Base-by-base conservation (phyloP, 2,888 invertebrate genomes). In the Sylvicola cinctus region DNA sequence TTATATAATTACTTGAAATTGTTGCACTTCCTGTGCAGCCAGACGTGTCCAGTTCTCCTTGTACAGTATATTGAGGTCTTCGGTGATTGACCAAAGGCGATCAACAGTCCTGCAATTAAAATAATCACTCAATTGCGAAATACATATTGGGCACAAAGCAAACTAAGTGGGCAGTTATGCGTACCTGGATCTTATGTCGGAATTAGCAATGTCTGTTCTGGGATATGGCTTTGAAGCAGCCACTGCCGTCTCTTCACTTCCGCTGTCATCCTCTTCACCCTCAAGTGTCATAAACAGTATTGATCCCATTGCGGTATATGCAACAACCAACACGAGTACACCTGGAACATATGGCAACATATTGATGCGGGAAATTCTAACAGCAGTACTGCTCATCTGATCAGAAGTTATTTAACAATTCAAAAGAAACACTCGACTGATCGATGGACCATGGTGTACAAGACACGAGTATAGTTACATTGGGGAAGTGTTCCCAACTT, bases 231-330 rank as follows among this genome's bases (percentile, higher is more conserved):
- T 68, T 2, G 72, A 69, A 6, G 71, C 70, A 5, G 73, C 72
- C 30, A 71, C 70, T 5, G 70, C 66, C 2, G 69, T 70, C 45
- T 70, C 71, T 39, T 63, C 53, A 12, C 54, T 49, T 36, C 57
- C 49, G 14, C 33, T 32, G 27, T 45, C 38, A n/a, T 58, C 54
- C 40, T 66, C 65, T 37, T 66, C 65, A 35, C 80, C 81, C 54
- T 85, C 84, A 36, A 85, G 61, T 11, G 79, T 76, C 56, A 81
- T 77, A 59, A 93, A 95, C 38, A 88, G 72, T 49, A 90, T 78
- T 16, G 87, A 91, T 11, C 93, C 93, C 46, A 90, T 68, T 33
- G 91, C 70, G 41, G 90, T 87, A 62, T 95, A 95, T 11, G 77
- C 76, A 31, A 93, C 68, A 13, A 93, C 88, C 36, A 93, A 68